Conservation (phyloP, 2,888 invertebrate species). For the Margaritifera margaritifera region DNA sequence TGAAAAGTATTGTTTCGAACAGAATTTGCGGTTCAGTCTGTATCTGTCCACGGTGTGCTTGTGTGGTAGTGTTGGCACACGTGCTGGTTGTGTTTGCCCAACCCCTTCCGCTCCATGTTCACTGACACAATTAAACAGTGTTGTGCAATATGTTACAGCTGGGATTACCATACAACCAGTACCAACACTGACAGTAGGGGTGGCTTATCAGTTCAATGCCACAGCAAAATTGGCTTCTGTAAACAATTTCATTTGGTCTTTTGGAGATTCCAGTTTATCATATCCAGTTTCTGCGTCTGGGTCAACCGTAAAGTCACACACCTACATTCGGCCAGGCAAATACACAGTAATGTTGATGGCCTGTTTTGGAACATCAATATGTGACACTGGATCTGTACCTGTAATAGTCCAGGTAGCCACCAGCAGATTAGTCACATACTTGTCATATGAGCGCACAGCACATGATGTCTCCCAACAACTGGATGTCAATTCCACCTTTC, state of each 20-base stretch:
- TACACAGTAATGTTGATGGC: slow-evolving; percentile 35
- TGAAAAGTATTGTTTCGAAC: slow-evolving; percentile 21
- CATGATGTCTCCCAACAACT: slow-evolving; percentile 11
- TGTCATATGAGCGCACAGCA: slow-evolving; percentile 9
- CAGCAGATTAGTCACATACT: slow-evolving; percentile 14
- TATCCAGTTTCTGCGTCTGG: slow-evolving; percentile 3
- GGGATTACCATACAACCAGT: slow-evolving; percentile 11
- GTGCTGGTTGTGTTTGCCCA: slow-evolving; percentile 18
- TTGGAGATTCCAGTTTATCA: slow-evolving; percentile 27
- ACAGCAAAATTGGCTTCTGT: slow-evolving; percentile 15
- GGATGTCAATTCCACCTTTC: slow-evolving; percentile 18
- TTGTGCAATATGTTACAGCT: slow-evolving; percentile 11
- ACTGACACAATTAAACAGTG: background rate
- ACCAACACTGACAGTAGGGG: slow-evolving; percentile 13
- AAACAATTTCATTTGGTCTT: slow-evolving; percentile 29
- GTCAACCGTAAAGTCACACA: slow-evolving; percentile 11
- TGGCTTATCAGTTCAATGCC: slow-evolving; percentile 7
- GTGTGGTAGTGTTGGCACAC: slow-evolving; percentile 15
- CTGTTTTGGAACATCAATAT: slow-evolving; percentile 18
- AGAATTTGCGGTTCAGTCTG: slow-evolving; percentile 13
- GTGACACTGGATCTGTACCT: slow-evolving; percentile 20
- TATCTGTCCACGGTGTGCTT: slow-evolving; percentile 13
- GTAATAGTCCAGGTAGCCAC: slow-evolving; percentile 22
- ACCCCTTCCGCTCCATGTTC: slow-evolving; percentile 8
- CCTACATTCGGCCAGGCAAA: slow-evolving; percentile 36